Evolutionary conservation across 2,113 vertebrate species (phyloP).

Genomic region (Aptenodytes patagonicus): DNA sequence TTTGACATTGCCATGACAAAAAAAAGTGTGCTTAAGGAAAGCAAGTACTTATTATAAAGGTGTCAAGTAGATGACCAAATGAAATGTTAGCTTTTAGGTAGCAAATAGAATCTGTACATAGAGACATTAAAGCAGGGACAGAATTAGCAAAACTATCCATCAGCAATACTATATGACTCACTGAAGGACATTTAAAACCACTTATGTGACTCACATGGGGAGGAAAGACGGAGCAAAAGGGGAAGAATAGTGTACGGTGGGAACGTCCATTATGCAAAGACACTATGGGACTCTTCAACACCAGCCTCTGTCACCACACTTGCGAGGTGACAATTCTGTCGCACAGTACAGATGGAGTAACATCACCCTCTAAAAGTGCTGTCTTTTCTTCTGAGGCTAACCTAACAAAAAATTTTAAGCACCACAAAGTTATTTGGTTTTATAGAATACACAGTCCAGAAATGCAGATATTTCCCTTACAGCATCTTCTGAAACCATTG

Average conservation of each 20-base stretch:
- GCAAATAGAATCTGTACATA: background rate
- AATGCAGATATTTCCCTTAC: background rate
- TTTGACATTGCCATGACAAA: background rate
- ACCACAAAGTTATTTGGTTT: background rate
- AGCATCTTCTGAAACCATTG: background rate
- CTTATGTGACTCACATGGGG: background rate
- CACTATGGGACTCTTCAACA: background rate
- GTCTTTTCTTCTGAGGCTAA: background rate
- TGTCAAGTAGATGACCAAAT: background rate
- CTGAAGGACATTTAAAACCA: constrained; percentile 8
- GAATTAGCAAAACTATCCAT: background rate
- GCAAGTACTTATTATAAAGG: background rate
- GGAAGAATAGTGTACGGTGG: background rate
- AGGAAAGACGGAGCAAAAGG: background rate
- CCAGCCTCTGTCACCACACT: background rate
- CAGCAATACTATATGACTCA: background rate
- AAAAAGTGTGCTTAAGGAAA: background rate
- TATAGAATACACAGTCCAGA: background rate
- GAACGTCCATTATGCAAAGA: background rate
- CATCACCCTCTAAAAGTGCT: background rate
- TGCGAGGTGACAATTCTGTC: background rate
- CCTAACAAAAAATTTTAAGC: background rate
- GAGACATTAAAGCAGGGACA: background rate
- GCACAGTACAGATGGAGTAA: background rate
- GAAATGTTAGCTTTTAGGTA: background rate